Evolutionary conservation across 1,140 invertebrate genomes (phyloP).

Genomic region (Stegodyphus mimosarum): DNA sequence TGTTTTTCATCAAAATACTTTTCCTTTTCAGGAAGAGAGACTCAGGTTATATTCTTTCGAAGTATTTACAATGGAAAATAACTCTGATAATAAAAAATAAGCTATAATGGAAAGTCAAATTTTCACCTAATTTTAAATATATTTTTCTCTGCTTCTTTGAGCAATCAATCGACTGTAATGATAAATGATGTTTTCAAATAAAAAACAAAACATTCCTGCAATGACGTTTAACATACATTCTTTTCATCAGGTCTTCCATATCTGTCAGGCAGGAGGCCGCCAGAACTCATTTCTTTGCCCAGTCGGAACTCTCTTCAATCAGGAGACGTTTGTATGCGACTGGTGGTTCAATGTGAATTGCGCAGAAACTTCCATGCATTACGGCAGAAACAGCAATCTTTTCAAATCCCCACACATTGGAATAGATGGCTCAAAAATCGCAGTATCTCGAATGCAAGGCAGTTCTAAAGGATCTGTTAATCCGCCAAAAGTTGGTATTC

Average conservation of each 20-base stretch:
- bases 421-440: conserved; percentile 62
- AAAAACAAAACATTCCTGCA: no score
- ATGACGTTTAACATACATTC: no score
- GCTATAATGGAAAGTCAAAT: no score
- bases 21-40: no score
- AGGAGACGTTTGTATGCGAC: conserved; percentile 87
- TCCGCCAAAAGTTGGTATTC: conserved; percentile 17
- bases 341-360: conserved; percentile 95
- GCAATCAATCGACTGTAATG: no score
- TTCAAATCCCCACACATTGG: conserved; percentile 64
- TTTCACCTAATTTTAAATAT: no score
- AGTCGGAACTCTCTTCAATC: conserved; percentile 89
- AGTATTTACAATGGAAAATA: no score
- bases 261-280: conserved; percentile 72
- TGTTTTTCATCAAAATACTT: no score
- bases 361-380: conserved; percentile 71
- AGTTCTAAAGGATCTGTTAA: conserved; percentile 11
- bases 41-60: no score
- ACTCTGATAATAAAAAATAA: no score
- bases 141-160: no score
- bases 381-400: conserved; percentile 70
- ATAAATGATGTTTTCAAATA: no score
- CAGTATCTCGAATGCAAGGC: neutral
- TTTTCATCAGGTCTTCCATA: conserved; percentile 71
- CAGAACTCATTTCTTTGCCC: conserved; percentile 81